Conservation (phyloP, 2,797 vertebrate species). For the Myotis vivesi region DNA sequence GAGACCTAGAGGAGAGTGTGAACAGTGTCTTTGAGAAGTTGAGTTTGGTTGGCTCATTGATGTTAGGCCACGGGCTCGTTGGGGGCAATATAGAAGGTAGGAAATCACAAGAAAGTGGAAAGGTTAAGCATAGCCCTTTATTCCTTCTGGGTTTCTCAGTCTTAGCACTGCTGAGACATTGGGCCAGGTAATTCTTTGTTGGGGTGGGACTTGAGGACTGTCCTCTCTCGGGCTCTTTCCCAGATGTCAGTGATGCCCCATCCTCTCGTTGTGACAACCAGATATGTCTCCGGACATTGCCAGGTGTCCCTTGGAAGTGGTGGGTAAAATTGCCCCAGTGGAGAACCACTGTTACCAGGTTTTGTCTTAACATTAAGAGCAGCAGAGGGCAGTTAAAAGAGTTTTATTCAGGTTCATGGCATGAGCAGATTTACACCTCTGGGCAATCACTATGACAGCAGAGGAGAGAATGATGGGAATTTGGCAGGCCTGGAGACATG, state of each 20-base stretch:
- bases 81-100: background rate
- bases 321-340: background rate
- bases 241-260: background rate
- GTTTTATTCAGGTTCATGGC: background rate
- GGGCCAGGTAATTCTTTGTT: background rate
- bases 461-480: background rate
- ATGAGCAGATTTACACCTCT: background rate
- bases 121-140: background rate
- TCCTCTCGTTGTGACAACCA: background rate
- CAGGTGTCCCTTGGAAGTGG: background rate
- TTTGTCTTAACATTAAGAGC: background rate
- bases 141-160: background rate
- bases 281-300: background rate
- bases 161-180: background rate
- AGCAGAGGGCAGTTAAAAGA: background rate
- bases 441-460: background rate
- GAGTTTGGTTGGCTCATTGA: background rate
- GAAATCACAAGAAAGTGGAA: background rate
- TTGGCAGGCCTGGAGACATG: background rate
- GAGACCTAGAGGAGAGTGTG: background rate
- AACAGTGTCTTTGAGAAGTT: background rate
- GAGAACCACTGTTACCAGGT: background rate
- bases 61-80: background rate
- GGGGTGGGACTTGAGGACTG: background rate
- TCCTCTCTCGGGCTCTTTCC: background rate